These are phyloP conservation scores for Porites evermanni DNA, from an alignment of 92 coral and sea anemone species.

Conservation along the genomic window DNA sequence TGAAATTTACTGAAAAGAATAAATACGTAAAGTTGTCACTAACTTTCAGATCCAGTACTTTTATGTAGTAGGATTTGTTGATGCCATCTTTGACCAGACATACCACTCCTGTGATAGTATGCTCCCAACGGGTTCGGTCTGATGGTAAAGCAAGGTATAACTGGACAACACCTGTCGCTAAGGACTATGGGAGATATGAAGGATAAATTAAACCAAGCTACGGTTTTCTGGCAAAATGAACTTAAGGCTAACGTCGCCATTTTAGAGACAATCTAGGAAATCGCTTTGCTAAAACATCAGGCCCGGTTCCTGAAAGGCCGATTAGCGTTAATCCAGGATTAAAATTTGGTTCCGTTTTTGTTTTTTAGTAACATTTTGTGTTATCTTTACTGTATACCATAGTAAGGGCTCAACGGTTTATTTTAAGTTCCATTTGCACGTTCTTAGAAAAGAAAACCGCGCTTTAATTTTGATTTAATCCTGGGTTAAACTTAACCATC, in stretches of 20 bases:
- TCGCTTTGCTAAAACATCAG: not conserved
- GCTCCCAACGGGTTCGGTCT: constrained; percentile 79
- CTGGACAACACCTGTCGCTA: constrained; percentile 87
- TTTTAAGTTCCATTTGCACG: too few species aligned
- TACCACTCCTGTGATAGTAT: constrained; percentile 77
- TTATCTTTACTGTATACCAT: too few species aligned
- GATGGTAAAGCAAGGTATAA: constrained; percentile 81
- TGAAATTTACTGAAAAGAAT: not conserved
- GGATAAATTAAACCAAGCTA: not conserved
- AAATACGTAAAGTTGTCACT: not conserved
- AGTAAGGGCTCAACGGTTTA: too few species aligned
- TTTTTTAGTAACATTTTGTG: not conserved
- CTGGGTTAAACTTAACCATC: too few species aligned
- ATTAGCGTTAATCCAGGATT: too few species aligned
- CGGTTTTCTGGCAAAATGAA: not conserved
- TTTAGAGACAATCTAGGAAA: not conserved
- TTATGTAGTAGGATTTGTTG: constrained; percentile 83
- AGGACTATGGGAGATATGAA: constrained; percentile 61
- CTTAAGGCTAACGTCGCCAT: too few species aligned
- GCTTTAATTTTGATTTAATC: too few species aligned
- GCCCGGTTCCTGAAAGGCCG: too few species aligned
- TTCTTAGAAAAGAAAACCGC: too few species aligned
- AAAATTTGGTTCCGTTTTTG: not conserved
- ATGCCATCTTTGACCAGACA: constrained; percentile 93
- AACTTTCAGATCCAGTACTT: constrained; percentile 82